These are phyloP conservation scores for Frieseomelitta varia DNA, from an alignment of 1,140 invertebrate genomes.

Conservation along the genomic window DNA sequence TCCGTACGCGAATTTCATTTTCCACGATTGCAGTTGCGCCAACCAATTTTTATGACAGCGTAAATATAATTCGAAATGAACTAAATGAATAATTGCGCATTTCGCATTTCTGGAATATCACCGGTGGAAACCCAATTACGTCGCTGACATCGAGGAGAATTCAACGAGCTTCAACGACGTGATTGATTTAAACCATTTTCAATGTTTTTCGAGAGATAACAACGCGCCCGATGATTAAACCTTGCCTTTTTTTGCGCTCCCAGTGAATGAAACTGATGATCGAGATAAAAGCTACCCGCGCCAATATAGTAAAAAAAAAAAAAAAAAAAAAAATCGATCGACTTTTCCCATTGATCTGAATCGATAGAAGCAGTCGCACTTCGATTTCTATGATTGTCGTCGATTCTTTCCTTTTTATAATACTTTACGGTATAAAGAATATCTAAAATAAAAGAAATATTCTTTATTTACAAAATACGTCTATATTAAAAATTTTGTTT, in stretches of 20 bases:
- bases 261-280: not conserved
- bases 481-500: too few species aligned
- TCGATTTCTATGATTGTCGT: too few species aligned
- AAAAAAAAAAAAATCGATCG: not conserved
- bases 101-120: not conserved
- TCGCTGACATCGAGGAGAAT: not conserved
- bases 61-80: not conserved
- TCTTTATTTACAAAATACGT: too few species aligned
- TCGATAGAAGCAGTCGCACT: not conserved
- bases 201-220: constrained; percentile 4
- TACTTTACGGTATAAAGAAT: too few species aligned
- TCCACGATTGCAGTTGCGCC: not conserved
- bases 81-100: constrained; percentile 10
- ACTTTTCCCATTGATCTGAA: not conserved
- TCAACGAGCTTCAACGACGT: not conserved
- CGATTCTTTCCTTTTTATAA: too few species aligned
- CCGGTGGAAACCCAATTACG: not conserved
- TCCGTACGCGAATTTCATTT: not conserved
- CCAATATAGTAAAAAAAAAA: too few species aligned
- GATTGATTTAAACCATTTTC: constrained; percentile 21
- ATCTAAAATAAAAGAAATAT: too few species aligned
- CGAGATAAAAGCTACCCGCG: not conserved
- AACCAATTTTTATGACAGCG: not conserved
- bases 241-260: not conserved
- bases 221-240: constrained; percentile 1